A percentile compares a stretch with the other conserved stretches of the same genome.
phyloP scores from a whole-genome alignment of 2,113 vertebrate genomes.

The Triplophysa tibetana region DNA sequence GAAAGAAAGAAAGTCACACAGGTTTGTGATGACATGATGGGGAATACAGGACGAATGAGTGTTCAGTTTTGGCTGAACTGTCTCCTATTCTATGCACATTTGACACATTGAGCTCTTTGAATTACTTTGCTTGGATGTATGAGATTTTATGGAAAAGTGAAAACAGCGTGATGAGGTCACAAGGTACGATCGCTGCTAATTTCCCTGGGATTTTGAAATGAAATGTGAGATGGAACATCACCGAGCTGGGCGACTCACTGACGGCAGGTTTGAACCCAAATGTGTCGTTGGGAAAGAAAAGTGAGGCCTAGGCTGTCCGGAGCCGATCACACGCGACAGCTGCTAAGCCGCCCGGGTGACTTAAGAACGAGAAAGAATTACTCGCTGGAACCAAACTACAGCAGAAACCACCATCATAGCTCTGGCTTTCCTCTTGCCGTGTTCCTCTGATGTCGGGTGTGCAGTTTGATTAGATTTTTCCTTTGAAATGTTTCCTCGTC shows the following conservation, averaged over 20 bases:
- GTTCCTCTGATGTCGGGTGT: not conserved
- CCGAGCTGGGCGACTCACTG: not conserved
- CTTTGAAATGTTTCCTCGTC: not conserved
- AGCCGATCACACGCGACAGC: not conserved
- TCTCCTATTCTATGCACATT: too few species aligned
- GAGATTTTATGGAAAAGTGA: not conserved
- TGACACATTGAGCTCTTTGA: too few species aligned
- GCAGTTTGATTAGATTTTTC: not conserved
- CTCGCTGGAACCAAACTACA: not conserved
- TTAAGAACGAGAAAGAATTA: not conserved
- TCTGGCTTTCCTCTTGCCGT: not conserved
- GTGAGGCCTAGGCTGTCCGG: not conserved
- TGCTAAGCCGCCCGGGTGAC: not conserved
- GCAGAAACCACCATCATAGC: not conserved
- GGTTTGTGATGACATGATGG: too few species aligned
- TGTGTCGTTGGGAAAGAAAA: not conserved
- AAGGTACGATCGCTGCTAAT: not conserved
- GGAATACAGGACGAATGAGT: too few species aligned
- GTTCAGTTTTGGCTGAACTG: too few species aligned
- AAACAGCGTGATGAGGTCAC: not conserved
- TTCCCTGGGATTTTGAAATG: not conserved
- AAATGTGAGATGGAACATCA: conserved; percentile 16
- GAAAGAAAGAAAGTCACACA: too few species aligned
- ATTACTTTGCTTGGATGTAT: not conserved
- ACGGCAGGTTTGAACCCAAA: not conserved